Conservation (phyloP, 35 echinoderm and acorn worm species). For the Eucidaris tribuloides region DNA sequence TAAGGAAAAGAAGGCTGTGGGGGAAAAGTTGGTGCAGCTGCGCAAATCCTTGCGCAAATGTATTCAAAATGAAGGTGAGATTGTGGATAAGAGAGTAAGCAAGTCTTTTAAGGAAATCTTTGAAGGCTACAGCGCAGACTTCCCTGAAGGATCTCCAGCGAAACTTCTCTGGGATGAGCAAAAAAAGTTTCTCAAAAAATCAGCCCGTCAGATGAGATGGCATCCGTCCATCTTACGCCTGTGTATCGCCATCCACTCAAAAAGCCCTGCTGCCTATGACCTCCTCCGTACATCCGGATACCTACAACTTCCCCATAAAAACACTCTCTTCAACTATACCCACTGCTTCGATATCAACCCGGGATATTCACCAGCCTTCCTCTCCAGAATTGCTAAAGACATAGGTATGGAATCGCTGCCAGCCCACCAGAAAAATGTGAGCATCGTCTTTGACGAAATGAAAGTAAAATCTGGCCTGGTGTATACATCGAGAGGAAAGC, state of each 20-base stretch:
- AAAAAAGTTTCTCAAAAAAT: background rate
- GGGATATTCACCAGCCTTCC: background rate
- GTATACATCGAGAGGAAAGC: background rate
- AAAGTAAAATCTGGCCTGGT: constrained; percentile 46
- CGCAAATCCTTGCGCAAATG: background rate
- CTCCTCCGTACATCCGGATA: background rate
- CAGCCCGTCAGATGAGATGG: constrained; percentile 20
- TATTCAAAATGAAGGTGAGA: background rate
- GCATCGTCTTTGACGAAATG: constrained; percentile 43
- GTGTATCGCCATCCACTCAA: constrained; percentile 7
- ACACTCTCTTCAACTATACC: constrained; percentile 14
- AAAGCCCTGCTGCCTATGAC: constrained; percentile 10
- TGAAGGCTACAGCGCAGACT: background rate
- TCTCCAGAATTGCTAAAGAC: background rate
- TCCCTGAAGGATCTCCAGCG: constrained; percentile 2
- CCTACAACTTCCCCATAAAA: constrained; percentile 27
- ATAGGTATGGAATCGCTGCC: background rate
- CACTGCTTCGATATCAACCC: background rate
- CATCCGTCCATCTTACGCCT: constrained; percentile 7
- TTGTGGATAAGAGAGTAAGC: background rate
- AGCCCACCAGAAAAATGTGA: constrained; percentile 15
- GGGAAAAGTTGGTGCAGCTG: background rate
- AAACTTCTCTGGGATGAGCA: constrained; percentile 2
- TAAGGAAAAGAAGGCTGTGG: background rate
- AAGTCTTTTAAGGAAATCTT: background rate